These are phyloP conservation scores for Muscicapa striata DNA, from an alignment of 2,797 vertebrate species.

Conservation along the genomic window DNA sequence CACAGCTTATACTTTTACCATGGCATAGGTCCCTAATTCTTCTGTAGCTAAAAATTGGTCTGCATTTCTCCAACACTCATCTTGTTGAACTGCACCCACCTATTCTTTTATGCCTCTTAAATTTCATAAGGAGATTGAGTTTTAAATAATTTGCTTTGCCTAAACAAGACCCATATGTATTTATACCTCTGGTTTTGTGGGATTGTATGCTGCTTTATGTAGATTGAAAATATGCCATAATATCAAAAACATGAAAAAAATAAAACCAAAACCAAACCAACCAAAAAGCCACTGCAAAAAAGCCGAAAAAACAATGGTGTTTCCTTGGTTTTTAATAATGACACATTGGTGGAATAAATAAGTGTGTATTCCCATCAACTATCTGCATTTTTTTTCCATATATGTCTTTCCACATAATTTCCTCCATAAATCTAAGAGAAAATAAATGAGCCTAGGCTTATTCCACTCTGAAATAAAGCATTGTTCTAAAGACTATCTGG, in stretches of 20 bases:
- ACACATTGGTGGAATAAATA: not conserved
- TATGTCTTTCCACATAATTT: not conserved
- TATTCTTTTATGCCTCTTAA: not conserved
- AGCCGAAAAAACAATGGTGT: not conserved
- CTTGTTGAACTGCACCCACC: not conserved
- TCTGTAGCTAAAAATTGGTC: conserved; percentile 1
- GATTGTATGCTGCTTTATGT: not conserved
- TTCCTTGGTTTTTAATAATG: not conserved
- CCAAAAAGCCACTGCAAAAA: not conserved
- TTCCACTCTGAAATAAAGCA: not conserved
- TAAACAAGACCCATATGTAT: not conserved
- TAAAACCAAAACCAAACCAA: not conserved
- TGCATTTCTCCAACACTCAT: not conserved
- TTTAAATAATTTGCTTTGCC: conserved; percentile 1
- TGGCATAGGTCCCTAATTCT: not conserved
- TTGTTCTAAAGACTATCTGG: not conserved
- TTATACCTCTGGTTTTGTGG: not conserved
- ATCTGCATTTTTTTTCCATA: not conserved
- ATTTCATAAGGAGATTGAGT: not conserved
- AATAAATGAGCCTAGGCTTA: not conserved
- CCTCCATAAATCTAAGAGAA: not conserved
- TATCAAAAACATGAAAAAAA: not conserved
- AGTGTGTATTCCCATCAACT: not conserved
- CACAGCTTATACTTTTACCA: conserved; percentile 9
- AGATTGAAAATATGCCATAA: not conserved